These are phyloP conservation scores for Leptoclinus maculatus DNA, from an alignment of 2,797 vertebrate genomes.

Conservation along the genomic window DNA sequence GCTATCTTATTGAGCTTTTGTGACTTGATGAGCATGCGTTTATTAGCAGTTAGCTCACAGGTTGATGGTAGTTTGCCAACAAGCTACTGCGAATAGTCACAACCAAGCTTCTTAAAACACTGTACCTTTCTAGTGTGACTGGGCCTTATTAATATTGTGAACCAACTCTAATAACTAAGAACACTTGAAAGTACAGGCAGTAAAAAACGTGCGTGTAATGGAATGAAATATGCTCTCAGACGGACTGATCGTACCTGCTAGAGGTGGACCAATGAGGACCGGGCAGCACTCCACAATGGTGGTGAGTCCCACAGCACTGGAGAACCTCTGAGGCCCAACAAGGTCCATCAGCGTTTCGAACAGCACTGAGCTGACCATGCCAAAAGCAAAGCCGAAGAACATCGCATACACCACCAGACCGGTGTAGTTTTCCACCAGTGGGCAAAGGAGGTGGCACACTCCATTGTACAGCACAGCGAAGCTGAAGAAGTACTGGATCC, in stretches of 20 bases:
- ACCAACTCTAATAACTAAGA: not conserved
- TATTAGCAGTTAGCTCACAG: not conserved
- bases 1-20: not conserved
- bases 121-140: no score
- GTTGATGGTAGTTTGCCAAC: not conserved
- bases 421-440: slow-evolving; percentile 87
- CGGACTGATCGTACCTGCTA: slow-evolving; percentile 87
- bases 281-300: slow-evolving; percentile 96
- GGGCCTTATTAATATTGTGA: not conserved
- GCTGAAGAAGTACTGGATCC: slow-evolving; percentile 97
- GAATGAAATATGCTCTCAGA: not conserved
- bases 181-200: not conserved
- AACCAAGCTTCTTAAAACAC: not conserved
- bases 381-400: slow-evolving; percentile 98
- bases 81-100: not conserved
- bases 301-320: slow-evolving; percentile 95
- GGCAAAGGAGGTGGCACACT: slow-evolving; percentile 92
- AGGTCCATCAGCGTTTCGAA: slow-evolving; percentile 98
- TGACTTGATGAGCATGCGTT: not conserved
- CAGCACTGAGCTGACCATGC: slow-evolving; percentile 95
- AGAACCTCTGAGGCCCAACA: slow-evolving; percentile 93
- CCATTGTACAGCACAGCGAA: slow-evolving; percentile 94
- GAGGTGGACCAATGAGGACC: slow-evolving; percentile 94
- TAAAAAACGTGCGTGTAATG: not conserved
- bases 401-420: slow-evolving; percentile 92